Conservation (phyloP, 2,888 invertebrate genomes). For the Dascillus cervinus region DNA sequence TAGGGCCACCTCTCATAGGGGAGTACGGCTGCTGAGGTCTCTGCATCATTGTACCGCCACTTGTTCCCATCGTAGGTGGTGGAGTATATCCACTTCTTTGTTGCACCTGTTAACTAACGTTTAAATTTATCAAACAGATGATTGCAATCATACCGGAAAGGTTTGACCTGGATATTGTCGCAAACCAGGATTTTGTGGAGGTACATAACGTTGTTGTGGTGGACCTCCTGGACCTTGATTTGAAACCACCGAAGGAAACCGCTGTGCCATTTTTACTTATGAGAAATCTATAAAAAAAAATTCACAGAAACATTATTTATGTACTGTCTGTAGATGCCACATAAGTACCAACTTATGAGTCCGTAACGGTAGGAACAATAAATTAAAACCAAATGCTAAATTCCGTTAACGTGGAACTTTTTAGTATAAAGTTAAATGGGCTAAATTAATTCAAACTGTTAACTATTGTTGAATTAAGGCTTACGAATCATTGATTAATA, state of each 20-base stretch:
- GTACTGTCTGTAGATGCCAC: too few relatives aligned
- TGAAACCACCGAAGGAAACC: conserved; percentile 49
- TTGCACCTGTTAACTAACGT: conserved; percentile 35
- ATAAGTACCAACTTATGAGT: too few relatives aligned
- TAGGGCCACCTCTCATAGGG: conserved; percentile 54
- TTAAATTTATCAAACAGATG: neutral
- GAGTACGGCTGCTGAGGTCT: conserved; percentile 50
- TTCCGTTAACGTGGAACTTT: too few relatives aligned
- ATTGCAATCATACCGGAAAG: conserved; percentile 55
- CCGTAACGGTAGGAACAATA: too few relatives aligned
- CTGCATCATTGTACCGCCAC: conserved; percentile 50
- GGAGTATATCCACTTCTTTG: conserved; percentile 64
- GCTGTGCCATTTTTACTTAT: conserved; percentile 45
- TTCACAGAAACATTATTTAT: too few relatives aligned
- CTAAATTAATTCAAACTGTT: too few relatives aligned
- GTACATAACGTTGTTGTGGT: conserved; percentile 51
- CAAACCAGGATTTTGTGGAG: conserved; percentile 57
- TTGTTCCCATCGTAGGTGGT: conserved; percentile 51
- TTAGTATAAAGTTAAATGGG: too few relatives aligned
- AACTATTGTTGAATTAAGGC: too few relatives aligned
- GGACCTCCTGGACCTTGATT: conserved; percentile 47
- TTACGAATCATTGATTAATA: too few relatives aligned
- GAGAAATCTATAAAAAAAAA: neutral
- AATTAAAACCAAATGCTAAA: too few relatives aligned
- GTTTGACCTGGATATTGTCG: conserved; percentile 65